These are phyloP conservation scores for Scaptomyza caliginosa DNA, from an alignment of 2,888 invertebrate genomes.

Conservation along the genomic window DNA sequence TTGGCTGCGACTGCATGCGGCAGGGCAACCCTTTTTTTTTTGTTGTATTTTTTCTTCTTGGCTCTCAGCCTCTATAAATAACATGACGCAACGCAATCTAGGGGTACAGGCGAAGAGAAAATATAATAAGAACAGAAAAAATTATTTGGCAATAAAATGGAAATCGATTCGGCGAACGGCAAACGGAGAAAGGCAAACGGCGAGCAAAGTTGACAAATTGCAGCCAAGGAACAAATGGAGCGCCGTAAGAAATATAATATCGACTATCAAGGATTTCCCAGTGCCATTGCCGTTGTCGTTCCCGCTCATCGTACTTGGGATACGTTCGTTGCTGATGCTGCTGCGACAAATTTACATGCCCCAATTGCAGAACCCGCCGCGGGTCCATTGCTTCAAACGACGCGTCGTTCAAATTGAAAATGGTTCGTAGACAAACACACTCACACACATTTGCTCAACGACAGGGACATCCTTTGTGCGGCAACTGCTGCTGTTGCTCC, in stretches of 20 bases:
- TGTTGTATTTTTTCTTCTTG: constrained; percentile 8
- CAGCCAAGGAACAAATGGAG: constrained; percentile 76
- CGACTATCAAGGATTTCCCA: constrained; percentile 74
- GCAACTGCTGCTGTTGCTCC: constrained; percentile 35
- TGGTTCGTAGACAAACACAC: constrained; percentile 55
- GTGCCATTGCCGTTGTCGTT: constrained; percentile 43
- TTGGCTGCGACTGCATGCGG: constrained; percentile 19
- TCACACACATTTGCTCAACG: constrained; percentile 16
- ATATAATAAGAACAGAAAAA: constrained; percentile 14
- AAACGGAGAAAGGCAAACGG: constrained; percentile 56
- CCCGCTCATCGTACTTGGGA: constrained; percentile 13
- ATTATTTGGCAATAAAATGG: constrained; percentile 82
- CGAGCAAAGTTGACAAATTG: constrained; percentile 76
- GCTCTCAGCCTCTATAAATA: constrained; percentile 72
- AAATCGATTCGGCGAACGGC: constrained; percentile 67
- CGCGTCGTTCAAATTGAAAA: constrained; percentile 75
- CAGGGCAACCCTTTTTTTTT: constrained; percentile 23
- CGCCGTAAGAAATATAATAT: constrained; percentile 79
- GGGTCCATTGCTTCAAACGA: constrained; percentile 56
- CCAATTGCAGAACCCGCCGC: constrained; percentile 64
- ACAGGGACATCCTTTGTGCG: constrained; percentile 65
- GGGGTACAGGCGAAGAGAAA: constrained; percentile 23
- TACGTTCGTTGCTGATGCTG: constrained; percentile 23
- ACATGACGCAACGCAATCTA: constrained; percentile 82
- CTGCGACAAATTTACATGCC: constrained; percentile 76